Evolutionary conservation across 1,140 invertebrate genomes (phyloP).

Genomic region (Camponotus floridanus): DNA sequence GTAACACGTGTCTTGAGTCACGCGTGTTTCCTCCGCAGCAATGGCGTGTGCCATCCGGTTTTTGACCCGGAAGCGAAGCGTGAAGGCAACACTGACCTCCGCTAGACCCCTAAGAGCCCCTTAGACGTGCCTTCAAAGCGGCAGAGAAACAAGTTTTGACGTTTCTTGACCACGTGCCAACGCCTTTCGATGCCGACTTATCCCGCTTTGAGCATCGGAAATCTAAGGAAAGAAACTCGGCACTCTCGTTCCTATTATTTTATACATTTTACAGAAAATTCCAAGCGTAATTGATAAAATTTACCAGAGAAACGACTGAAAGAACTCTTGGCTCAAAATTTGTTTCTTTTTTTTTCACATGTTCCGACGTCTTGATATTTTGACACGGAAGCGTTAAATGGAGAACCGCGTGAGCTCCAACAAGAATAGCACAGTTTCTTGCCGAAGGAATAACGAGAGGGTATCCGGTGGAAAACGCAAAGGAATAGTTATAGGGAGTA

Average conservation of each 20-base stretch:
- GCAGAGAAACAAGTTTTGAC: slow-evolving; percentile 84
- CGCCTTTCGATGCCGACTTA: slow-evolving; percentile 73
- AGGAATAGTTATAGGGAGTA: slow-evolving; percentile 31
- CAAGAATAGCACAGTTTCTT: slow-evolving; percentile 51
- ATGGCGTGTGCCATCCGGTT: slow-evolving; percentile 79
- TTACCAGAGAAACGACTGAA: not conserved
- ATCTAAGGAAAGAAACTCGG: slow-evolving; percentile 3
- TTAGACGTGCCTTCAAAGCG: slow-evolving; percentile 65
- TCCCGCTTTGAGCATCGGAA: slow-evolving; percentile 7
- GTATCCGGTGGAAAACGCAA: not conserved
- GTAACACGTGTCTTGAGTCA: slow-evolving; percentile 40
- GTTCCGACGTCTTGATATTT: slow-evolving; percentile 11
- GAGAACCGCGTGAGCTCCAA: not conserved
- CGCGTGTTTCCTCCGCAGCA: slow-evolving; percentile 25
- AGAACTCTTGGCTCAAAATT: not conserved
- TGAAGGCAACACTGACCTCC: slow-evolving; percentile 75
- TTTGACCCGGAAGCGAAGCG: slow-evolving; percentile 80
- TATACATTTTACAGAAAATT: not conserved
- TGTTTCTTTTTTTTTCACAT: not conserved
- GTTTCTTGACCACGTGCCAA: slow-evolving; percentile 82
- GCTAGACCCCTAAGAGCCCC: slow-evolving; percentile 69
- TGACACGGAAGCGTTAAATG: slow-evolving; percentile 18
- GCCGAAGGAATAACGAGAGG: slow-evolving; percentile 60
- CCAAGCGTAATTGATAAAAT: not conserved
- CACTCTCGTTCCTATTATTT: not conserved